Base-by-base conservation (phyloP, 2,797 vertebrate genomes). In the Emys orbicularis region DNA sequence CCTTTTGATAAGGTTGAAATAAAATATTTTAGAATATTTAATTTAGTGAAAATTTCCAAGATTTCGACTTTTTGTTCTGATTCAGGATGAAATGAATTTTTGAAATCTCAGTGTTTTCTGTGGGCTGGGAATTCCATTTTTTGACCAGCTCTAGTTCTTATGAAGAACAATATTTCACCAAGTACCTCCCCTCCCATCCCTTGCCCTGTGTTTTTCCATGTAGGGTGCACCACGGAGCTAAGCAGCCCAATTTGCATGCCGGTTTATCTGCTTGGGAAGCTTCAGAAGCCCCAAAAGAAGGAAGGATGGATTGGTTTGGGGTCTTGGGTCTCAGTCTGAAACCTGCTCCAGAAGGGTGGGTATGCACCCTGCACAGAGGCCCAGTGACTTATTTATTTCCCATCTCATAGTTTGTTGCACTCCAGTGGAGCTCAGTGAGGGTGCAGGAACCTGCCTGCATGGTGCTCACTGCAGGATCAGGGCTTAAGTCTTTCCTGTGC, bases 141-240 rank as follows among this genome's bases (percentile, higher is more conserved):
- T 0, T 47, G 61, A 34, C 53, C 31, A 74, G 8, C 50, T 86
- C 74, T 79, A 47, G 27, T 50, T 77, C 29, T 50, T 16, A 50
- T 72, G 49, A 86, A 72, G 57, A 83, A 9, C 3, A 31, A 1
- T 49, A 19, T 56, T 90, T 84, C 49, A 84, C 12, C 21, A 31
- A 19, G 76, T 5, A 1, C 21, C 41, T 76, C 27, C 0, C 0
- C 44, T 3, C 25, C 0, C 0, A 29, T 56, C 50, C 76, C 54
- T 81, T 87, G 53, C 34, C 53, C 53, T 49, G 19, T 18, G 2
- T 76, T 1, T 54, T 1, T 3, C 4, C 37, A 6, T 8, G 54
- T 50, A 81, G 54, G 7, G n/a, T 72, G 18, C 37, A 41, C n/a
- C 19, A 41, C 56, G 23, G 76, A 65, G 49, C 41, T 72, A 72